These are phyloP conservation scores for Phytoseiulus persimilis DNA, from an alignment of 2,888 invertebrate genomes.

Conservation along the genomic window DNA sequence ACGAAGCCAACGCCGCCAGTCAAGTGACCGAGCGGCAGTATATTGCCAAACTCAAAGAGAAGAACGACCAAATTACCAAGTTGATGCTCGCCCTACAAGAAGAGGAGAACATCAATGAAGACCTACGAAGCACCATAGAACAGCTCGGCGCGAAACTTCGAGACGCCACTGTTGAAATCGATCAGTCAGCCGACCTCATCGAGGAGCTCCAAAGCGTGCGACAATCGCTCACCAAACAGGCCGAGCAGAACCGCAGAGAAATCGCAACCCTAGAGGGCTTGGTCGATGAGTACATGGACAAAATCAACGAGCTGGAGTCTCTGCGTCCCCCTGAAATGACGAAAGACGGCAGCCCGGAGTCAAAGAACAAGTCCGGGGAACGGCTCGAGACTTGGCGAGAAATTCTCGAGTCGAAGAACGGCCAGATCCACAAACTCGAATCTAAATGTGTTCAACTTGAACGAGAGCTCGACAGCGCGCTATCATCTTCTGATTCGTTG, in stretches of 20 bases:
- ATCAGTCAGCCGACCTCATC: constrained; percentile 32
- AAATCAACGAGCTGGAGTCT: constrained; percentile 26
- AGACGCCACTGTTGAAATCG: constrained; percentile 23
- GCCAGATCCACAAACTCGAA: constrained; percentile 15
- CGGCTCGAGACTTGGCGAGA: constrained; percentile 17
- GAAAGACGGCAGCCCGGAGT: background rate
- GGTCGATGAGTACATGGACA: constrained; percentile 37
- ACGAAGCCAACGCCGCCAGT: background rate
- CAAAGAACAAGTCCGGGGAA: constrained; percentile 1
- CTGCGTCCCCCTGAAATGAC: background rate
- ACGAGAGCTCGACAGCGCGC: background rate
- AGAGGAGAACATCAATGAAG: constrained; percentile 11
- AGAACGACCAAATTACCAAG: constrained; percentile 28
- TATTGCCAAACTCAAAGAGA: constrained; percentile 24
- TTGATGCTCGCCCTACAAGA: constrained; percentile 34
- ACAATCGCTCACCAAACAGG: background rate
- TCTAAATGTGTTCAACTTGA: background rate
- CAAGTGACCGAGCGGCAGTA: constrained; percentile 19
- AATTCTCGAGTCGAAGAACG: constrained; percentile 19
- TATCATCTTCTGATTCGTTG: background rate
- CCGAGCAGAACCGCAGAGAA: constrained; percentile 12
- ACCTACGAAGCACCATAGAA: constrained; percentile 20
- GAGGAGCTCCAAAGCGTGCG: background rate
- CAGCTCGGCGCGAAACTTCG: constrained; percentile 23
- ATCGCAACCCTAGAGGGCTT: constrained; percentile 9